Conservation (phyloP, 1,140 invertebrate species). For the Euborellia annulipes region DNA sequence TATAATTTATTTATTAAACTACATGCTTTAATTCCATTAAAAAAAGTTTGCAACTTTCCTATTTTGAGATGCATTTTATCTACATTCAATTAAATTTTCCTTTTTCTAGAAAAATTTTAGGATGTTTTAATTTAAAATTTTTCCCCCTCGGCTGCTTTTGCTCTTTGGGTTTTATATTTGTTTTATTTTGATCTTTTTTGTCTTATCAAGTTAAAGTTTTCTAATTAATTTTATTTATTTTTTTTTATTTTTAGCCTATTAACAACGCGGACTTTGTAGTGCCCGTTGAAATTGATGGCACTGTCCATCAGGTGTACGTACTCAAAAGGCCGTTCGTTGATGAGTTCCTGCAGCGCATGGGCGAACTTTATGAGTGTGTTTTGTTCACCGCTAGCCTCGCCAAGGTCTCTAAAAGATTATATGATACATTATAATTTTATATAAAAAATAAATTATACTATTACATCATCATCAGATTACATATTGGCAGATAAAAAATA, state of each 20-base stretch:
- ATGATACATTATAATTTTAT: constrained; percentile 11
- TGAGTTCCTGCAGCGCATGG: constrained; percentile 95
- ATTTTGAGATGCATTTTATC: too few species aligned
- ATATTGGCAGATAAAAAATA: too few species aligned
- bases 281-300: constrained; percentile 98
- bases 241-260: constrained; percentile 67
- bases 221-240: too few species aligned
- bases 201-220: too few species aligned
- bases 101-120: not conserved
- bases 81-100: too few species aligned
- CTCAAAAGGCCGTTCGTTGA: constrained; percentile 98
- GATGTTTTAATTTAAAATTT: not conserved
- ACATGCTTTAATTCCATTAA: too few species aligned
- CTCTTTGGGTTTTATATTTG: not conserved
- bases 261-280: constrained; percentile 99
- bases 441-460: not conserved
- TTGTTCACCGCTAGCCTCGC: constrained; percentile 97
- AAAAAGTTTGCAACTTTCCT: too few species aligned
- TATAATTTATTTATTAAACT: too few species aligned
- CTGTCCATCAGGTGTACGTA: constrained; percentile 97
- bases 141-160: too few species aligned
- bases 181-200: not conserved
- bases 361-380: constrained; percentile 97
- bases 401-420: constrained; percentile 43
- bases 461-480: too few species aligned